These are phyloP conservation scores for Echinometra lucunter DNA, from an alignment of 53 echinoderm and acorn worm species.

Conservation along the genomic window DNA sequence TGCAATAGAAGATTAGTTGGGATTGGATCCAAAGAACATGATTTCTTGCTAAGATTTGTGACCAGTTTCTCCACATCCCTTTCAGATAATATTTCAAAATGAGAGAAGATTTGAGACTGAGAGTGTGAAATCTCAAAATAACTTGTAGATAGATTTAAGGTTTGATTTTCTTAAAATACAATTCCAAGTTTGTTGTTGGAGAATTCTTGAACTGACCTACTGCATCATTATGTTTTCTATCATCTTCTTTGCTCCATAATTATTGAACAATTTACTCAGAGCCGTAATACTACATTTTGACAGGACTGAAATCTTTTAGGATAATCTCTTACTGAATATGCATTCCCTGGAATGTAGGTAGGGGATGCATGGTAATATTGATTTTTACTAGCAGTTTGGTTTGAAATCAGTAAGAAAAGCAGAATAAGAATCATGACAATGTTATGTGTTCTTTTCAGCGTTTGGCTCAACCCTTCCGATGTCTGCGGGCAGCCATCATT, in stretches of 20 bases:
- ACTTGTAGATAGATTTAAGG: neutral
- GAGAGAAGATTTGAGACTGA: too few relatives aligned
- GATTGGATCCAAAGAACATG: too few relatives aligned
- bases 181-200: neutral
- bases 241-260: neutral
- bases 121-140: too few relatives aligned
- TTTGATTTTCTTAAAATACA: too few relatives aligned
- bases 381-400: neutral
- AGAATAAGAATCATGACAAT: neutral
- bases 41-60: too few relatives aligned
- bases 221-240: neutral
- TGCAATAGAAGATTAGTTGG: too few relatives aligned
- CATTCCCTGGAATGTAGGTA: neutral
- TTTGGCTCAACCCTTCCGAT: slow-evolving; percentile 91
- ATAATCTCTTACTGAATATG: neutral
- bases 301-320: neutral
- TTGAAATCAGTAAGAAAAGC: neutral
- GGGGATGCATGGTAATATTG: neutral
- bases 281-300: neutral
- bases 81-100: too few relatives aligned
- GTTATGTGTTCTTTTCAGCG: slow-evolving; percentile 72
- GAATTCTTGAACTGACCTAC: neutral
- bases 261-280: neutral
- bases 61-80: too few relatives aligned
- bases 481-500: slow-evolving; percentile 98